A percentile compares a stretch with the other conserved stretches of the same genome.
Evolutionary conservation across 2,888 invertebrate genomes (phyloP).

Genomic region (Aethes cnicana): DNA sequence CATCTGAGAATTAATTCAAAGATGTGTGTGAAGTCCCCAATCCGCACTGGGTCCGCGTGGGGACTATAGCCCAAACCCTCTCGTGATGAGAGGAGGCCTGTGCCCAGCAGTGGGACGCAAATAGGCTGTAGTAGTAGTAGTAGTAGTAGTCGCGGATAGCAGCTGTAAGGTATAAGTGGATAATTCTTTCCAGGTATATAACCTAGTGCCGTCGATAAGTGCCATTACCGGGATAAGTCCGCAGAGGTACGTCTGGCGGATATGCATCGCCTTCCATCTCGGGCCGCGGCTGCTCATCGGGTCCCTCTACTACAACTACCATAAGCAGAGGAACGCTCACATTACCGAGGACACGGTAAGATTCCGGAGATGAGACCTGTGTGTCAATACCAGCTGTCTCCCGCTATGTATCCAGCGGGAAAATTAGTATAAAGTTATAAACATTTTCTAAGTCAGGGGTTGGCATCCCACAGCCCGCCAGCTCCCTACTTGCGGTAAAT

Average conservation of each 20-base stretch:
- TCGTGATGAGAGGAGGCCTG: no score
- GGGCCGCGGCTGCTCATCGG: conserved; percentile 95
- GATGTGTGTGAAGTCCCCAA: no score
- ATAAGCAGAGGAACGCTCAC: conserved; percentile 85
- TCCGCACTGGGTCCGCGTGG: no score
- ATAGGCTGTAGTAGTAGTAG: no score
- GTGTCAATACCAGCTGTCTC: not conserved
- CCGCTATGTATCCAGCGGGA: no score
- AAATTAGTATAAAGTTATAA: not conserved
- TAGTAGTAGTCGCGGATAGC: no score
- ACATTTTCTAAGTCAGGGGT: not conserved
- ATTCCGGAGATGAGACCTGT: conserved; percentile 4
- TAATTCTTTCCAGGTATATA: conserved; percentile 88
- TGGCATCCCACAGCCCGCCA: no score
- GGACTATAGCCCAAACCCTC: no score
- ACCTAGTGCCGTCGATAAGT: conserved; percentile 97
- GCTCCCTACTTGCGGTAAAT: no score
- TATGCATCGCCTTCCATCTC: conserved; percentile 94
- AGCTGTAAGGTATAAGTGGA: no score
- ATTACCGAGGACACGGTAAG: conserved; percentile 80
- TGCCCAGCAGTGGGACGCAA: no score
- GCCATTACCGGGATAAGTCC: conserved; percentile 97
- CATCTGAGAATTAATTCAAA: no score
- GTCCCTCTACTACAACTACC: conserved; percentile 92
- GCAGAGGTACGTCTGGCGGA: conserved; percentile 95